A percentile compares a stretch with the other conserved stretches of the same genome.
Evolutionary conservation across 2,888 invertebrate genomes (phyloP).

Genomic region (Cepaea hortensis): DNA sequence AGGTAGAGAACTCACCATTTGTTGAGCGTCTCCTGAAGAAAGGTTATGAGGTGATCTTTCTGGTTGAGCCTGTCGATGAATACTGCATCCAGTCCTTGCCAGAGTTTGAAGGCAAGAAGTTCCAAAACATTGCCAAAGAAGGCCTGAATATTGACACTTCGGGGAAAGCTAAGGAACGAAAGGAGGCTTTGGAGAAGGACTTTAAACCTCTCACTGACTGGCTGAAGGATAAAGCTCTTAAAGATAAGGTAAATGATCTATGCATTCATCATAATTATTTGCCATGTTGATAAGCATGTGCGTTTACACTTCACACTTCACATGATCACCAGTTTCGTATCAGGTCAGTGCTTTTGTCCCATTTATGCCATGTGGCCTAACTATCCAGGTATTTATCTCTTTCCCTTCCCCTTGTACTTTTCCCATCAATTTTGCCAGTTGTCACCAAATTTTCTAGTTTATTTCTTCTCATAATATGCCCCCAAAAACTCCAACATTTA

Average conservation of each 20-base stretch:
- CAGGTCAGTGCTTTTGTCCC: too few relatives aligned
- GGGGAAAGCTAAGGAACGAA: slow-evolving; percentile 82
- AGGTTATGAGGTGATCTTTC: slow-evolving; percentile 95
- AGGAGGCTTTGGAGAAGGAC: slow-evolving; percentile 84
- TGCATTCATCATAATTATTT: not conserved
- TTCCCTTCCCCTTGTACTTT: too few relatives aligned
- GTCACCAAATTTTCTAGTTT: too few relatives aligned
- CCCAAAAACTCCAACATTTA: too few relatives aligned
- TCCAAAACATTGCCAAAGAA: slow-evolving; percentile 98
- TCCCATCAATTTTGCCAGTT: too few relatives aligned
- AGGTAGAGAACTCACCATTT: slow-evolving; percentile 90
- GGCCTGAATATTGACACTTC: slow-evolving; percentile 89
- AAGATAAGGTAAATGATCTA: slow-evolving; percentile 81
- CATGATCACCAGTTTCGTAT: too few relatives aligned
- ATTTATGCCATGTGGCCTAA: too few relatives aligned
- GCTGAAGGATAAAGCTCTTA: slow-evolving; percentile 88
- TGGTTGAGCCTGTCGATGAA: slow-evolving; percentile 98
- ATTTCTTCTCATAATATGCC: too few relatives aligned
- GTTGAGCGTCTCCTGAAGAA: slow-evolving; percentile 93
- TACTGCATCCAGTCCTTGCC: slow-evolving; percentile 96
- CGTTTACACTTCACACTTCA: too few relatives aligned
- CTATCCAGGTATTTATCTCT: too few relatives aligned
- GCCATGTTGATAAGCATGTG: too few relatives aligned
- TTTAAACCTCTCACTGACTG: slow-evolving; percentile 94
- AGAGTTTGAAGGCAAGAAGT: slow-evolving; percentile 98